Evolutionary conservation across 2,797 vertebrate genomes (phyloP).

Genomic region (Psittacula derbiana): DNA sequence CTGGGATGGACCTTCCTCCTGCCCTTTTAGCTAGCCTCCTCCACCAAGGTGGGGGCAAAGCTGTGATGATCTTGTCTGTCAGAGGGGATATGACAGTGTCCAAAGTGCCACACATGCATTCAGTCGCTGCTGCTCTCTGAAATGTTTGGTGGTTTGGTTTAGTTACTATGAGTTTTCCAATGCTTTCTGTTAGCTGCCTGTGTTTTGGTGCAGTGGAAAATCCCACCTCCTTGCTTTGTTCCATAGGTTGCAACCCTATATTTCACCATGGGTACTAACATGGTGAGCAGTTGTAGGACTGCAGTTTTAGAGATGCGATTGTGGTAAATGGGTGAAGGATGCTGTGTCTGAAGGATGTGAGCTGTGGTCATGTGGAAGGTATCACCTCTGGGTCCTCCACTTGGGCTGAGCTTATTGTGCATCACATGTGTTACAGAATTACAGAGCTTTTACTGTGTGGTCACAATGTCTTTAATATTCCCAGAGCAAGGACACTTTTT

Average conservation of each 20-base stretch:
- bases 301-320: rapidly evolving
- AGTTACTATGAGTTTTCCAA: rapidly evolving
- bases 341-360: background rate
- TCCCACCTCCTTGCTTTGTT: background rate
- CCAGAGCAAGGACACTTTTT: background rate
- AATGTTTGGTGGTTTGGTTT: background rate
- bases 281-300: background rate
- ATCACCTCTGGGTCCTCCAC: background rate
- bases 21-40: background rate
- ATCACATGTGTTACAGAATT: no score
- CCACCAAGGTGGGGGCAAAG: background rate
- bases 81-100: background rate
- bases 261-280: no score
- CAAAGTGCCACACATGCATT: background rate
- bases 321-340: background rate
- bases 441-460: background rate
- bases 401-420: rapidly evolving
- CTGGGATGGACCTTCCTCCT: background rate
- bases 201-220: background rate
- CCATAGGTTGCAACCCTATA: rapidly evolving
- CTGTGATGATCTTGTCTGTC: no score
- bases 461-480: rapidly evolving
- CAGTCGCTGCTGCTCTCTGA: background rate
- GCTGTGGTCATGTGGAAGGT: no score
- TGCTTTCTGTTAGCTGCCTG: background rate